Conservation (phyloP, 2,888 invertebrate species). For the Sisyra nigra region DNA sequence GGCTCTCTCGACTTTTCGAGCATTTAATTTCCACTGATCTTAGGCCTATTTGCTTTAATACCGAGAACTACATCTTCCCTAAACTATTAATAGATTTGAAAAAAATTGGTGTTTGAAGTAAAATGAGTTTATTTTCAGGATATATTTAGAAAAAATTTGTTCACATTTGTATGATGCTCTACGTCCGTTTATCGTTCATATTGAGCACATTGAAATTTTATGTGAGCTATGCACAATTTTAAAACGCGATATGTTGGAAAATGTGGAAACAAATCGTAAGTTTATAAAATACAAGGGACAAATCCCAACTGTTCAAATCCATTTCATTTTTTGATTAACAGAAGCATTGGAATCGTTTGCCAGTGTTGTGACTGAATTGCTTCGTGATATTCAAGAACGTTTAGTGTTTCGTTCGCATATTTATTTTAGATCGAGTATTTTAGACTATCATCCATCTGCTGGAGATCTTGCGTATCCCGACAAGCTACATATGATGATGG, state of each 20-base stretch:
- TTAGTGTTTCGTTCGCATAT: conserved; percentile 90
- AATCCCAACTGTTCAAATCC: too few relatives aligned
- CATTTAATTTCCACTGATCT: too few relatives aligned
- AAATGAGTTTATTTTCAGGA: conserved; percentile 33
- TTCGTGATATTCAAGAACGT: conserved; percentile 91
- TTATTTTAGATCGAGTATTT: conserved; percentile 83
- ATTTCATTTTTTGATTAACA: conserved; percentile 6
- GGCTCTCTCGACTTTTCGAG: too few relatives aligned
- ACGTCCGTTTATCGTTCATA: conserved; percentile 86
- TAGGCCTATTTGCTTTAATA: too few relatives aligned
- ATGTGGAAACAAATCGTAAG: conserved; percentile 69
- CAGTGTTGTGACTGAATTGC: conserved; percentile 57
- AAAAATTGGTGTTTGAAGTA: too few relatives aligned
- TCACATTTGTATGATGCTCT: conserved; percentile 81
- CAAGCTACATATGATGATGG: conserved; percentile 96
- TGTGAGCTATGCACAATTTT: conserved; percentile 93
- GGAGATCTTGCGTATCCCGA: conserved; percentile 98
- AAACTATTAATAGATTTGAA: too few relatives aligned
- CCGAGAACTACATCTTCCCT: too few relatives aligned
- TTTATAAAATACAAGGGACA: too few relatives aligned
- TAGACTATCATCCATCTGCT: conserved; percentile 72
- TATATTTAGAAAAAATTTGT: conserved; percentile 72
- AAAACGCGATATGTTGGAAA: conserved; percentile 80
- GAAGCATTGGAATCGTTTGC: conserved; percentile 63
- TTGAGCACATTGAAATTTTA: conserved; percentile 92